Evolutionary conservation across 2,113 vertebrate genomes (phyloP), one percentile per base, ranked within the genome.

Genomic region (Microtus ochrogaster): DNA sequence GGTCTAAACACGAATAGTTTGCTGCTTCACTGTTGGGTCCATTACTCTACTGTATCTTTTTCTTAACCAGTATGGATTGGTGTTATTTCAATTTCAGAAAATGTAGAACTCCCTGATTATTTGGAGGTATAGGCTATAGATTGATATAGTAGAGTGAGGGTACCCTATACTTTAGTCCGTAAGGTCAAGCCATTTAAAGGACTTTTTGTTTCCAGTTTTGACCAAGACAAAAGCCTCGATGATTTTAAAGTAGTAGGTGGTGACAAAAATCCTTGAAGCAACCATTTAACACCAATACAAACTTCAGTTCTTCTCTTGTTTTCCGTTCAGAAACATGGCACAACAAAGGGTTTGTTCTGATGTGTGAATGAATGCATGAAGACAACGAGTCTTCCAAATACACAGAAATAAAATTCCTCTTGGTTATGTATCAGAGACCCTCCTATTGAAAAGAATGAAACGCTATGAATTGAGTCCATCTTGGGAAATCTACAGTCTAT

Each of bases 401-500:
- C 19, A 77, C 36, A 30, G 33, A 83, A 44, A 92, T 55, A 81
- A 94, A 91, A 90, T 96, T 79, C 70, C 28, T 84, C 16, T 90
- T 81, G 66, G 58, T 82, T 92, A 63, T 63, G 52, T n/a, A 74
- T 52, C 52, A 89, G 39, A 94, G 41, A 95, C 86, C 78, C 73
- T 7, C 3, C 28, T 95, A 63, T 92, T 82, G 86, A 90, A 96
- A 96, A 79, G 41, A 96, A 89, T 79, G 30, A 55, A 94, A 52
- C 89, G 36, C 83, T 24, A 65, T 39, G 61, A 96, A 63, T 61
- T 68, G 86, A 89, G 47, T 87, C 33, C n/a, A 73, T 91, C 88
- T 58, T 84, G 65, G 55, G 17, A 96, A 96, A 89, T 96, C 66
- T 79, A 58, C 26, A 49, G 36, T 86, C 39, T 90, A 73, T 83